Evolutionary conservation across 2,113 vertebrate genomes (phyloP).

Genomic region (Columbina picui): DNA sequence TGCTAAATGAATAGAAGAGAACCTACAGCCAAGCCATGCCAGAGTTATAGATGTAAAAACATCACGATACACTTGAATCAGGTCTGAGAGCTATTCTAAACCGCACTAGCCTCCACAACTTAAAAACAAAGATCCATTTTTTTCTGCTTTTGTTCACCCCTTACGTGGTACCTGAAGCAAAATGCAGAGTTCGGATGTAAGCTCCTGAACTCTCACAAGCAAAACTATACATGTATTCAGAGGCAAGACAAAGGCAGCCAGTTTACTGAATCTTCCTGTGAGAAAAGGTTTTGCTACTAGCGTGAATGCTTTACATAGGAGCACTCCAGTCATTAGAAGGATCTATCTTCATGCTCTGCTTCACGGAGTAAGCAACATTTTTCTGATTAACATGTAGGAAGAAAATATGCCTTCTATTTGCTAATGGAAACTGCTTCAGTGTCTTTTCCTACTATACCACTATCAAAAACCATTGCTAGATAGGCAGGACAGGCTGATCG

Average conservation of each 20-base stretch:
- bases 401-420: neutral
- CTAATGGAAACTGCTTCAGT: neutral
- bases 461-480: neutral
- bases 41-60: neutral
- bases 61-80: neutral
- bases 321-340: neutral
- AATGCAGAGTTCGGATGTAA: neutral
- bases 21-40: neutral
- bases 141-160: neutral
- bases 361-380: neutral
- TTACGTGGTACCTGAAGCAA: neutral
- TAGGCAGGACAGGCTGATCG: neutral
- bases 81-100: neutral
- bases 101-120: neutral
- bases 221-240: neutral
- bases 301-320: neutral
- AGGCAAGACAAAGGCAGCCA: neutral
- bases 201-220: neutral
- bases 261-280: neutral
- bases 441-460: neutral
- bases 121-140: neutral
- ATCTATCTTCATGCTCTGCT: neutral
- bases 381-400: neutral
- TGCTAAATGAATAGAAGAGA: neutral
- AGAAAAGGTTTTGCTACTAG: neutral